Base-by-base conservation (phyloP, 2,797 vertebrate genomes). In the Eremophila alpestris region DNA sequence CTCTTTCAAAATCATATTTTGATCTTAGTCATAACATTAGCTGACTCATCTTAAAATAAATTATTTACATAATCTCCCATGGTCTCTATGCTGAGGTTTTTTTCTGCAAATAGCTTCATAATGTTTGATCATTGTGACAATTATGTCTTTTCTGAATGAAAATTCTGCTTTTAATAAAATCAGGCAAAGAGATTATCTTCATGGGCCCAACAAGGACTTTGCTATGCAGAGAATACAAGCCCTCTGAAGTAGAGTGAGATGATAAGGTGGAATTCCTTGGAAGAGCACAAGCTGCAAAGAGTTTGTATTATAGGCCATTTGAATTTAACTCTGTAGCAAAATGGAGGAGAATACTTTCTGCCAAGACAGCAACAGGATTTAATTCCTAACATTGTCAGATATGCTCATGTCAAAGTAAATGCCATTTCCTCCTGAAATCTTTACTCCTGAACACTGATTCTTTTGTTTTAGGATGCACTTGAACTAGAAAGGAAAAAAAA, bases 41-140 rank as follows among this genome's bases (percentile, higher is more conserved):
- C 36, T 77, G 83, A 85, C 21, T 93, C 46, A 83, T 93, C 45
- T 83, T 84, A 81, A 90, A 95, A 91, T 55, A 77, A 87, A 83
- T 80, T 79, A 70, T 92, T 91, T 93, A 74, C 43, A 65, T 82
- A 34, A 81, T 77, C 63, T 87, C 38, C 56, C 40, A 19, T 71
- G 73, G n/a, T 86, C 79, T 81, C 29, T 84, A 34, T 82, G 52
- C 24, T 34, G 45, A 74, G 6, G 0, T 2, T 46, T 55, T 88
- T 87, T 48, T 13, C 30, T 82, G 52, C 27, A 84, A 82, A 93
- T 41, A 65, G 2, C 40, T 90, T 83, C 64, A 41, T 41, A 52
- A 76, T 45, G 17, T 91, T 87, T 90, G 74, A 79, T 69, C 48
- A 45, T 36, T 74, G 26, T 67, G 19, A 45, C 49, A 89, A n/a